Evolutionary conservation across 2,888 invertebrate genomes (phyloP), one percentile per base, ranked within the genome.

Genomic region (Drosophila quinaria): DNA sequence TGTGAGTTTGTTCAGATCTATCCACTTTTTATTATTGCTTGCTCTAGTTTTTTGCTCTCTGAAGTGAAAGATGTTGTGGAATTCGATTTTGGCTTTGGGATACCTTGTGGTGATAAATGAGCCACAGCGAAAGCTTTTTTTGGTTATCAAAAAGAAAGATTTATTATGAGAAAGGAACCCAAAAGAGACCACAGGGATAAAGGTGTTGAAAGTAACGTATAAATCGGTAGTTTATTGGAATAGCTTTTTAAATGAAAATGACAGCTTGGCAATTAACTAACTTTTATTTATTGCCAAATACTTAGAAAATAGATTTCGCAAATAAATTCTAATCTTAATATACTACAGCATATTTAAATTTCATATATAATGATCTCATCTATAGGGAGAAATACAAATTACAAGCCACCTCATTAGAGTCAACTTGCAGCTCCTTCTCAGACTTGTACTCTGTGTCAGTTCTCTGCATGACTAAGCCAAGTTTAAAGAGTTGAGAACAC

Each of bases 401-500:
- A 58, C 22, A 51, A 69, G 46, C 25, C 65, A 85, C 61, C 79
- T 87, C 81, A 81, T 84, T 87, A 86, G 65, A 42, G 50, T 15
- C 51, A 50, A 62, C 9, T 47, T 56, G 60, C 63, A 73, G 17
- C 52, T 73, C 62, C 70, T 62, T 58, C 50, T 73, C 62, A 54
- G 44, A 37, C 42, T 22, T 52, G 33, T 51, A 49, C 52, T 65
- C 62, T 39, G 56, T 51, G 59, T 52, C 63, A 63, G 52, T 42
- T 52, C 47, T 39, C 46, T 31, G 66, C 78, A 81, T 81, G 85
- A 84, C 86, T 81, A 78, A 72, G 88, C 81, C 75, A 73, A 67
- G 54, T 74, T 6, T 13, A n/a, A 37, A 29, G n/a, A 56, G 19
- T 46, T 47, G 39, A 44, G 59, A 62, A 47, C 64, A 17, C 78